phyloP scores from a whole-genome alignment of 2,113 vertebrate genomes.

The Peromyscus polionotus region DNA sequence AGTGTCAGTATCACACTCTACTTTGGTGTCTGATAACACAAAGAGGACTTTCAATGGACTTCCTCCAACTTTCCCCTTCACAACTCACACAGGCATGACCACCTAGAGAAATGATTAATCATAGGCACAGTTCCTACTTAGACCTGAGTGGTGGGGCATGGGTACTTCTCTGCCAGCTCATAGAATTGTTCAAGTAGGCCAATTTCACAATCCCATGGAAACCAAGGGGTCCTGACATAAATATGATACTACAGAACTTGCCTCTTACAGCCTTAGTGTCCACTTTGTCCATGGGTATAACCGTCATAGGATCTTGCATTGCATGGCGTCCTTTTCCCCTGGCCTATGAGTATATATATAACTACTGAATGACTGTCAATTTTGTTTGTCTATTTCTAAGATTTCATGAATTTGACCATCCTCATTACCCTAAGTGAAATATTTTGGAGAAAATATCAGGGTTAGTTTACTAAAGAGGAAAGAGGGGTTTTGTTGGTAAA shows the following conservation, averaged over 20 bases:
- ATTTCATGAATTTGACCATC: background rate
- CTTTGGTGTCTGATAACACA: conserved; percentile 29
- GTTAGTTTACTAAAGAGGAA: background rate
- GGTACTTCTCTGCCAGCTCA: background rate
- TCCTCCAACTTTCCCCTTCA: background rate
- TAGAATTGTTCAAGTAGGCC: conserved; percentile 2
- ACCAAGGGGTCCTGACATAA: background rate
- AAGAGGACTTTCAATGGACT: background rate
- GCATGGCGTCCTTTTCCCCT: background rate
- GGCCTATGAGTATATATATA: background rate
- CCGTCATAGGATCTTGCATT: background rate
- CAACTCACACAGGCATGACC: background rate
- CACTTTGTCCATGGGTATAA: background rate
- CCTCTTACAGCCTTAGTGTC: background rate
- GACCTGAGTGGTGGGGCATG: background rate
- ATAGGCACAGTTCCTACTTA: background rate
- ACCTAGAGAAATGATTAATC: background rate
- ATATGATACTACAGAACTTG: conserved; percentile 8
- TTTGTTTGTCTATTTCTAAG: background rate
- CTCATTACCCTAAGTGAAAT: background rate
- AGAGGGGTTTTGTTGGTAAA: background rate
- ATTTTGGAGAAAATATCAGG: background rate
- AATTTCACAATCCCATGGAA: background rate
- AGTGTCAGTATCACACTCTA: background rate
- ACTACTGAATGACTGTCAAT: background rate